Percentiles rank a stretch among this genome's conserved stretches.
Evolutionary conservation across 2,113 vertebrate species (phyloP).

Genomic region (Otus sunia): DNA sequence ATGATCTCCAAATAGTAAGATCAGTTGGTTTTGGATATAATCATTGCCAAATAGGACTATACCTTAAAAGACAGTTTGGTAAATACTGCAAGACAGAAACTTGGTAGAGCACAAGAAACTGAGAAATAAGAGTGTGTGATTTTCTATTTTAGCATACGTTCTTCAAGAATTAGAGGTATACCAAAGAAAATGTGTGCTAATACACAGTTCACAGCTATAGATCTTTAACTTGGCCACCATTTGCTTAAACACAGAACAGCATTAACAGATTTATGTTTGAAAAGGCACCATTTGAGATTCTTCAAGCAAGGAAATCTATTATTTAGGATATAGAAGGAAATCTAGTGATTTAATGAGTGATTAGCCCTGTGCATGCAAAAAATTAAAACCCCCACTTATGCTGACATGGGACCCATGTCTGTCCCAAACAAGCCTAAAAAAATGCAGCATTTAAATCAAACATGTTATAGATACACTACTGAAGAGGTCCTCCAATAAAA

Average conservation of each 20-base stretch:
- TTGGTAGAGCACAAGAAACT: neutral
- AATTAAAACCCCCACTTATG: neutral
- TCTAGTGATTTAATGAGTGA: no score
- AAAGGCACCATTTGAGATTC: neutral
- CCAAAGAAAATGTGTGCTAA: neutral
- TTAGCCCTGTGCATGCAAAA: neutral
- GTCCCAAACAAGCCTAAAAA: neutral
- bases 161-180: neutral
- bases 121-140: neutral
- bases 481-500: neutral
- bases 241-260: neutral
- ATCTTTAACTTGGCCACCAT: neutral
- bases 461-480: neutral
- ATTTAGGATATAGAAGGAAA: no score
- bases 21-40: neutral
- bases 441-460: neutral
- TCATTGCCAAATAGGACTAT: neutral
- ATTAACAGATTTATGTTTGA: neutral
- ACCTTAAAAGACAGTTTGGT: neutral
- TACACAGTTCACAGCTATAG: neutral
- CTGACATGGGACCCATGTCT: neutral
- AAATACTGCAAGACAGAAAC: neutral
- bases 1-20: neutral
- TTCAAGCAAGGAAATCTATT: neutral
- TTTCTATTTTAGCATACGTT: neutral